phyloP scores from a whole-genome alignment of 2,888 invertebrate species.

The Ormia ochracea region DNA sequence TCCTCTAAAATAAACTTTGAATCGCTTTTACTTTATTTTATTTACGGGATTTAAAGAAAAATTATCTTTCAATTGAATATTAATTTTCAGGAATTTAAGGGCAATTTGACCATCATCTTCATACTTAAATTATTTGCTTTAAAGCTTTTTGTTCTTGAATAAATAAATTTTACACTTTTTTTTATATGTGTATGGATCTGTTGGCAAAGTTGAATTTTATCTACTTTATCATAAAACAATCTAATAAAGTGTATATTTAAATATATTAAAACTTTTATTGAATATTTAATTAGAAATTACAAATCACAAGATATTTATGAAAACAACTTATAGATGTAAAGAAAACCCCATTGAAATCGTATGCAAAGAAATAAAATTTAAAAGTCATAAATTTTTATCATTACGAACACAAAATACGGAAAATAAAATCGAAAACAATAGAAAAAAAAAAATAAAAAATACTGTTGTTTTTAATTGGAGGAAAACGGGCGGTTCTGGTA shows the following conservation, averaged over 20 bases:
- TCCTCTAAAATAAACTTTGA: too few species aligned
- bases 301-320: slow-evolving; percentile 45
- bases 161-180: background rate
- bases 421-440: slow-evolving; percentile 13
- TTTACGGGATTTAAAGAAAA: too few species aligned
- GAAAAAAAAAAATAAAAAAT: background rate
- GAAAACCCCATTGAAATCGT: slow-evolving; percentile 18
- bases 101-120: too few species aligned
- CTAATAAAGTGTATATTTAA: background rate
- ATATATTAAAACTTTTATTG: background rate
- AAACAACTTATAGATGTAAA: slow-evolving; percentile 50
- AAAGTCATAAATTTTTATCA: slow-evolving; percentile 41
- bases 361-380: slow-evolving; percentile 26
- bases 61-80: too few species aligned
- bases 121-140: too few species aligned
- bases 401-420: slow-evolving; percentile 35
- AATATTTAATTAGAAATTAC: background rate
- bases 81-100: too few species aligned
- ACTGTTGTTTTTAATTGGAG: background rate
- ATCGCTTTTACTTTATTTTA: too few species aligned
- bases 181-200: background rate
- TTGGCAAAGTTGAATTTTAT: background rate
- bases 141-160: background rate
- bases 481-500: background rate
- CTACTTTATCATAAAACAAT: slow-evolving; percentile 1